Evolutionary conservation across 2,113 vertebrate species (phyloP).

Genomic region (Bothrops jararaca): DNA sequence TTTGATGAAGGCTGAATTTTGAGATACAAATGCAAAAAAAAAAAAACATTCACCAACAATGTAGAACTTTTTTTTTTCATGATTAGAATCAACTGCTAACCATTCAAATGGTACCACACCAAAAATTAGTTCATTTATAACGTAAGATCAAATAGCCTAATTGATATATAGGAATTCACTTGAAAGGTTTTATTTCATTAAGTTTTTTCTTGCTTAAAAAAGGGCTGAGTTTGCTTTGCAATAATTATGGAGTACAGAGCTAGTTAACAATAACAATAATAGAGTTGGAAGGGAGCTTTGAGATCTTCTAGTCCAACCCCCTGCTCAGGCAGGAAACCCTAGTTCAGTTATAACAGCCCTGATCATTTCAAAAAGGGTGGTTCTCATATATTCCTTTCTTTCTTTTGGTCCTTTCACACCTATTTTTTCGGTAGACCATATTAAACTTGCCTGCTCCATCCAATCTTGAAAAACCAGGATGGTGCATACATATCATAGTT

Average conservation of each 20-base stretch:
- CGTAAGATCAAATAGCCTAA: slow-evolving; percentile 4
- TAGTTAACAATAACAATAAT: too few species aligned
- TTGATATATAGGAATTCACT: not conserved
- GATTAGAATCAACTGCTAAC: not conserved
- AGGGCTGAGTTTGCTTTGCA: not conserved
- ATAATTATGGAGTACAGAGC: not conserved
- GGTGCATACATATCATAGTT: not conserved
- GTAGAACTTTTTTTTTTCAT: not conserved
- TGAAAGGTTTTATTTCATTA: not conserved
- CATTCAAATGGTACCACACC: not conserved
- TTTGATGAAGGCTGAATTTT: not conserved
- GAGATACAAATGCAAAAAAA: not conserved
- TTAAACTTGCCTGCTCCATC: not conserved
- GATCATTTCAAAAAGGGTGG: not conserved
- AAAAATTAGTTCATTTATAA: not conserved
- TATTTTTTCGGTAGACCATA: not conserved
- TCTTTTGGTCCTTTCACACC: not conserved
- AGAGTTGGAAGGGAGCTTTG: too few species aligned
- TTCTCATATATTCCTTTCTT: not conserved
- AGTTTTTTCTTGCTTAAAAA: not conserved
- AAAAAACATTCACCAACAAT: not conserved
- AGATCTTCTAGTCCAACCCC: too few species aligned
- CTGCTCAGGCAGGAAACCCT: too few species aligned
- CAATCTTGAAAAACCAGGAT: not conserved
- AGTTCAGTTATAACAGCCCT: not conserved